A percentile compares a stretch with the other conserved stretches of the same genome.
These are phyloP conservation scores for Centropristis striata DNA, from an alignment of 2,113 vertebrate genomes.

Conservation along the genomic window DNA sequence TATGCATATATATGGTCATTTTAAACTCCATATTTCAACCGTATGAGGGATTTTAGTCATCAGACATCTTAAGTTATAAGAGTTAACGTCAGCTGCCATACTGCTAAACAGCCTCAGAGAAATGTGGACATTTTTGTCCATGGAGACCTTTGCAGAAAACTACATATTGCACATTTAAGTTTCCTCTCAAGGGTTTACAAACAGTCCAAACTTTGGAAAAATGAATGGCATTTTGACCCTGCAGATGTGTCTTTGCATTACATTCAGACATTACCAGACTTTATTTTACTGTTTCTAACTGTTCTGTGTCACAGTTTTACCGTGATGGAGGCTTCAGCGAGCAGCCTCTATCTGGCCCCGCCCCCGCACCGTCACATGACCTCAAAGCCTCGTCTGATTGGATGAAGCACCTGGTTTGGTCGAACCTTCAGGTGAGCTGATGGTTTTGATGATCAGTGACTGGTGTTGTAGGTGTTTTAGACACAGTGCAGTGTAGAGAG, in stretches of 20 bases:
- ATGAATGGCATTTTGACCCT: too few species aligned
- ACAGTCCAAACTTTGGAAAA: too few species aligned
- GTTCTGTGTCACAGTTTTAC: conserved; percentile 14
- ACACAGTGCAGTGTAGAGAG: background rate
- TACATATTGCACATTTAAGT: too few species aligned
- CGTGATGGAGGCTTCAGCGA: background rate
- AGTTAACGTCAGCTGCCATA: too few species aligned
- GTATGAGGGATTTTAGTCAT: too few species aligned
- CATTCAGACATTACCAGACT: background rate
- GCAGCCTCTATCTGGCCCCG: background rate
- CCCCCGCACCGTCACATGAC: conserved; percentile 35
- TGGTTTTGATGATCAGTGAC: background rate
- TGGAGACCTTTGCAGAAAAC: too few species aligned
- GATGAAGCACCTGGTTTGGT: background rate
- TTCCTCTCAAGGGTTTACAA: too few species aligned
- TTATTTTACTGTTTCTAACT: background rate
- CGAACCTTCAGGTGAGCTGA: conserved; percentile 52
- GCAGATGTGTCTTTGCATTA: background rate
- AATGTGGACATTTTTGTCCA: too few species aligned
- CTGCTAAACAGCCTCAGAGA: too few species aligned
- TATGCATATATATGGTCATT: too few species aligned
- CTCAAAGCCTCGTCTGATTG: conserved; percentile 6
- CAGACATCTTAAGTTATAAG: too few species aligned
- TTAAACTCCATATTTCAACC: too few species aligned
- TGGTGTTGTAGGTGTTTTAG: background rate